Evolutionary conservation across 2,113 vertebrate species (phyloP).

Genomic region (Dicentrarchus labrax): DNA sequence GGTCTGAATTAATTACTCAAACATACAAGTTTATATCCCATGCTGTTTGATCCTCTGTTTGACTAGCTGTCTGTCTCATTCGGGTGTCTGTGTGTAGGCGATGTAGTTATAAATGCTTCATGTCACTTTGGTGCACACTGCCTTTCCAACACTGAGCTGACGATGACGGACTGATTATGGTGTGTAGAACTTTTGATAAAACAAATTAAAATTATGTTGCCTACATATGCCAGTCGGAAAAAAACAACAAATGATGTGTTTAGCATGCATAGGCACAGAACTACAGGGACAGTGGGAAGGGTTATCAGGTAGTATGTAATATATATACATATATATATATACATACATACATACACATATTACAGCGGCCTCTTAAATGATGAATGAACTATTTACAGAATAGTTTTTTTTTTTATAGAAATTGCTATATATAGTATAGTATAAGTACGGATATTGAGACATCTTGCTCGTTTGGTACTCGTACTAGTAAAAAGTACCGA

Average conservation of each 20-base stretch:
- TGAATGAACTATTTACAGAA: no score
- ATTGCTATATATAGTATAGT: no score
- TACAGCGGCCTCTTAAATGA: no score
- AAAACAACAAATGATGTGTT: neutral
- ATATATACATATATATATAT: no score
- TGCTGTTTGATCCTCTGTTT: neutral
- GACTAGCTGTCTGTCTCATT: neutral
- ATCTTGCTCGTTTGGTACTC: no score
- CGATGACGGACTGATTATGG: conserved; percentile 20
- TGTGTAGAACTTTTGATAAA: conserved; percentile 7
- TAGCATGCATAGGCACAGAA: neutral
- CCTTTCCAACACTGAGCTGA: neutral
- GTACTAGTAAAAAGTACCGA: no score
- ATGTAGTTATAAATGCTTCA: neutral
- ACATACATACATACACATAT: no score
- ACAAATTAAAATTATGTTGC: neutral
- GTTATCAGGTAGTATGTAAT: no score
- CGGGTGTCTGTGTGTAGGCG: neutral
- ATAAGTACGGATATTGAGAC: no score
- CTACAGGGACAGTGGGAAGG: neutral
- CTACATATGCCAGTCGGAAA: neutral
- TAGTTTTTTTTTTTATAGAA: no score
- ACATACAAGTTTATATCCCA: neutral
- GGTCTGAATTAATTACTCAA: neutral
- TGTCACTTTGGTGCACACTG: neutral